Base-by-base conservation (phyloP, 2,888 invertebrate genomes). In the Eupithecia pulchellata region DNA sequence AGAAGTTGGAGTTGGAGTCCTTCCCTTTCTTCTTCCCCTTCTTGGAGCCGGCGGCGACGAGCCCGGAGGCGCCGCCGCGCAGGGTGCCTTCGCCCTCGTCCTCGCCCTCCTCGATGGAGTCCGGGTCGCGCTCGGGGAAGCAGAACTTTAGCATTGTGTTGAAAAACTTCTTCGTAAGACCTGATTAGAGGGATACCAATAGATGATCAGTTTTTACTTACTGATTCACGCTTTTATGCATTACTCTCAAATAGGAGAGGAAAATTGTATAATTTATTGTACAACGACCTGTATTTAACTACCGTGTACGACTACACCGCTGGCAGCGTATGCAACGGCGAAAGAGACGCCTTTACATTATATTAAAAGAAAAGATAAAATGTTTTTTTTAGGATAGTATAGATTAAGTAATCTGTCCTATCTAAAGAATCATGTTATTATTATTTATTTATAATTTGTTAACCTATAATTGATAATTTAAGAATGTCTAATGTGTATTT, bases 101-200 rank as follows among this genome's bases (percentile, higher is more conserved):
- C 1, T 96, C 95, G 0, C 95, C 96, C 3, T 95, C 95, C 83
- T 98, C 98, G 72, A 97, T 96, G 32, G 97, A 96, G 82, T 98
- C 98, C 0, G 97, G 97, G 88, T 98, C 98, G 76, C 98, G 96
- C 90, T 98, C 99, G 1, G 99, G 99, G 89, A 99, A 99, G 90
- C 99, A 99, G 91, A 99, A 99, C 90, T 97, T 98, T 83, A 99
- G 95, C 97, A 99, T 98, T 58, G 98, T 99, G 87, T 98, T 98
- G 95, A 98, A 99, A 93, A 99, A 99, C 88, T 98, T 98, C 90
- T 99, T 98, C 0, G 99, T 99, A 68, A 99, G 94, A 77, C 97
- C 96, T 96, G 80, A 8, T 29, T n/a, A n/a, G 20, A 30, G n/a
- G 30, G n/a, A 32, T 58, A 42, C 42, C 2, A 42, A n/a, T 8